Conservation (phyloP, 2,888 invertebrate species). For the Macrosiphum euphorbiae region DNA sequence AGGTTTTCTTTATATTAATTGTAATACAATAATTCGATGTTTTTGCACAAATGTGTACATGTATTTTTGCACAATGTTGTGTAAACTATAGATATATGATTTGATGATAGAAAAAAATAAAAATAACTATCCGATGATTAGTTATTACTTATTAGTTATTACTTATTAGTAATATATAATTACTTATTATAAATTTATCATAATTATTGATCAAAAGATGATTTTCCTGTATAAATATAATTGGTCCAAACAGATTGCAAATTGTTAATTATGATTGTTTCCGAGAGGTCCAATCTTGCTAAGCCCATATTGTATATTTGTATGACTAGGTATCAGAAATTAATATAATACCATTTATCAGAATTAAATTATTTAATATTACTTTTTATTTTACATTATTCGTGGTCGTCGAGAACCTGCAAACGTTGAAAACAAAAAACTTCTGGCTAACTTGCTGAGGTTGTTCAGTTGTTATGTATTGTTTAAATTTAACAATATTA, state of each 20-base stretch:
- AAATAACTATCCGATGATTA: neutral
- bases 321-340: neutral
- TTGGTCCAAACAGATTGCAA: neutral
- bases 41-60: neutral
- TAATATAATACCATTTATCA: no score
- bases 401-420: neutral
- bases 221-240: neutral
- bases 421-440: neutral
- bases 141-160: neutral
- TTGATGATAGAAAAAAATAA: neutral
- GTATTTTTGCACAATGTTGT: neutral
- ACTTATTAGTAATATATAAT: no score
- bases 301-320: neutral
- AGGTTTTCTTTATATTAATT: neutral
- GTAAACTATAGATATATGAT: neutral
- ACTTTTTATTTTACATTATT: neutral
- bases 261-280: neutral
- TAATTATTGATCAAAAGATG: neutral
- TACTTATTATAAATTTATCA: neutral
- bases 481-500: neutral
- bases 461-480: neutral
- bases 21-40: neutral
- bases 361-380: neutral
- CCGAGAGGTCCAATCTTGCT: neutral
- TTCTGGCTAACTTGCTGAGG: neutral